These are phyloP conservation scores for Anastrepha obliqua DNA, from an alignment of 1,140 invertebrate genomes.

Conservation along the genomic window DNA sequence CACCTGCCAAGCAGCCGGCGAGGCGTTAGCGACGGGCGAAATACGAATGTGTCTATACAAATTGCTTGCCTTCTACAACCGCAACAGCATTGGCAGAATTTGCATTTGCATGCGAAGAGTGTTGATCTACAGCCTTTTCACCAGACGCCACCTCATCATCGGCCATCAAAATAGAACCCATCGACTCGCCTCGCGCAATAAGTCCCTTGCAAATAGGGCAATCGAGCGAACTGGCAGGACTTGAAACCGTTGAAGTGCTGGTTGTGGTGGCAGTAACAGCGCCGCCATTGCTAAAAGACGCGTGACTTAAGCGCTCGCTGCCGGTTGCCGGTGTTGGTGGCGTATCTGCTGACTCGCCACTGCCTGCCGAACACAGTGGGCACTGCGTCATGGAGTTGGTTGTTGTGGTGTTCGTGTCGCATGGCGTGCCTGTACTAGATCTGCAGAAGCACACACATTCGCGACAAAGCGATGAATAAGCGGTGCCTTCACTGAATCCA, in stretches of 20 bases:
- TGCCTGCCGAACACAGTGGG: conserved; percentile 65
- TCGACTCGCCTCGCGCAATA: conserved; percentile 45
- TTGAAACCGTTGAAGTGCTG: conserved; percentile 19
- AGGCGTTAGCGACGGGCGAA: background rate
- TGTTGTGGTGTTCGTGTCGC: conserved; percentile 65
- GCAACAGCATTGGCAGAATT: conserved; percentile 6
- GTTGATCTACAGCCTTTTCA: background rate
- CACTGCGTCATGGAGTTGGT: conserved; percentile 62
- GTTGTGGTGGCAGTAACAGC: conserved; percentile 1
- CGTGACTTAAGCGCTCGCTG: background rate
- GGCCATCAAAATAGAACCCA: conserved; percentile 8
- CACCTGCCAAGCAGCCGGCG: background rate
- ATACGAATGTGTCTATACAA: conserved; percentile 16
- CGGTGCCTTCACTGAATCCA: conserved; percentile 67
- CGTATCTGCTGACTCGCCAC: background rate
- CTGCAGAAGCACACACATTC: conserved; percentile 61
- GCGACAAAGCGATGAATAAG: conserved; percentile 68
- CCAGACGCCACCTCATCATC: conserved; percentile 34
- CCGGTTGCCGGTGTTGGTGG: background rate
- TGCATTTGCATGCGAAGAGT: background rate
- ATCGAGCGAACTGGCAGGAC: conserved; percentile 59
- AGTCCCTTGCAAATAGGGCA: conserved; percentile 65
- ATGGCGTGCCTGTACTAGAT: conserved; percentile 37
- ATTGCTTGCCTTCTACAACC: conserved; percentile 71
- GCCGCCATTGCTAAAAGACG: background rate